Conservation (phyloP, 1,140 invertebrate species). For the Linepithema humile region DNA sequence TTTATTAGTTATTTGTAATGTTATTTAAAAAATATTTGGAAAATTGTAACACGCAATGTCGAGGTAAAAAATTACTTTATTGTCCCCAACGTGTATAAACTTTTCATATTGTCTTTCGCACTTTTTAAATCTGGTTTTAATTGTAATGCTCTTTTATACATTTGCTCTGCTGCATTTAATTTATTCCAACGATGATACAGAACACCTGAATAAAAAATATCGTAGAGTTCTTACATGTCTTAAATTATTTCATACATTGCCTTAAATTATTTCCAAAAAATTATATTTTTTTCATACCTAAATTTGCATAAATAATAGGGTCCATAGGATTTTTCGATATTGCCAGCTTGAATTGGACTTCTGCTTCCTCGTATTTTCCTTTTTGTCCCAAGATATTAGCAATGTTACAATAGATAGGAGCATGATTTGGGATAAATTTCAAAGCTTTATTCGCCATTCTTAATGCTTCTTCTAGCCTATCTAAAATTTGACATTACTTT, state of each 20-base stretch:
- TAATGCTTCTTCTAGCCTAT: slow-evolving; percentile 88
- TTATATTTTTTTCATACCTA: slow-evolving; percentile 86
- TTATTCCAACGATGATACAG: slow-evolving; percentile 97
- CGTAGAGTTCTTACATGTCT: not conserved
- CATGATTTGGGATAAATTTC: slow-evolving; percentile 88
- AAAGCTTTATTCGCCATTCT: slow-evolving; percentile 89
- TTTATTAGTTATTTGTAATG: not conserved
- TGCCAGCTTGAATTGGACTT: slow-evolving; percentile 91
- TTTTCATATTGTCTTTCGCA: slow-evolving; percentile 88
- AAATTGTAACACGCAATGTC: not conserved
- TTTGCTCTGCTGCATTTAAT: slow-evolving; percentile 88
- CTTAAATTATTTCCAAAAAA: slow-evolving; percentile 7
- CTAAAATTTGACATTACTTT: slow-evolving; percentile 78
- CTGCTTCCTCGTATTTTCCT: slow-evolving; percentile 90
- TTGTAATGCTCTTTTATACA: slow-evolving; percentile 91
- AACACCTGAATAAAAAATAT: slow-evolving; percentile 88
- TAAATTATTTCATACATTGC: not conserved
- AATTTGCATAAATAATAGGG: slow-evolving; percentile 92
- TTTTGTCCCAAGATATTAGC: slow-evolving; percentile 95
- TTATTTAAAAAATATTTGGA: not conserved
- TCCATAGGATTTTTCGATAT: slow-evolving; percentile 89
- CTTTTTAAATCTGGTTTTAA: slow-evolving; percentile 89
- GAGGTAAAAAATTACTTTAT: slow-evolving; percentile 58
- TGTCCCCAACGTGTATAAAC: slow-evolving; percentile 67
- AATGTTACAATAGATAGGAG: slow-evolving; percentile 93